phyloP scores from a whole-genome alignment of 2,888 invertebrate genomes.

The Ypsolopha sequella region DNA sequence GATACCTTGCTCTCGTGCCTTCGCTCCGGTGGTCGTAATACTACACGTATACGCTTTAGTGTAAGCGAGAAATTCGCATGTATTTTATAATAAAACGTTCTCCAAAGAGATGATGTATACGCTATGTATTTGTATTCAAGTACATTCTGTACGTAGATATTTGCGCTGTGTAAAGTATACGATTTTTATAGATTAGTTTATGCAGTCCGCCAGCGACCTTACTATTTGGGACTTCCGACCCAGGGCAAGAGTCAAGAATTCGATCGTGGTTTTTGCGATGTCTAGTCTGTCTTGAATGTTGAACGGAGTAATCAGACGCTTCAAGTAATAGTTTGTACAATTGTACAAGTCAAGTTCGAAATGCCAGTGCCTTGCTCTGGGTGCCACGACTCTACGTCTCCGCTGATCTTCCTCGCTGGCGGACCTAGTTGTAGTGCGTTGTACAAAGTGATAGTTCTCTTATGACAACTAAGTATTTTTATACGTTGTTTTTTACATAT shows the following conservation, averaged over 20 bases:
- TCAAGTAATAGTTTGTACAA: too few species aligned
- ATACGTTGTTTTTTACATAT: slow-evolving; percentile 65
- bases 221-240: slow-evolving; percentile 10
- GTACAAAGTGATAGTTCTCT: slow-evolving; percentile 71
- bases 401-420: slow-evolving; percentile 46
- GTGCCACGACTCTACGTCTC: background rate
- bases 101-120: slow-evolving; percentile 57
- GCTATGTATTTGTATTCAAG: slow-evolving; percentile 37
- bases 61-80: slow-evolving; percentile 11
- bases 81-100: slow-evolving; percentile 32
- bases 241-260: background rate
- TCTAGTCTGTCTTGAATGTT: too few species aligned
- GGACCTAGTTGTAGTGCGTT: slow-evolving; percentile 53
- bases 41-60: slow-evolving; percentile 33
- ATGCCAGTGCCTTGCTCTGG: background rate
- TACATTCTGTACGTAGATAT: slow-evolving; percentile 37
- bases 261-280: background rate
- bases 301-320: too few species aligned
- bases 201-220: slow-evolving; percentile 29
- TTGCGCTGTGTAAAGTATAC: slow-evolving; percentile 64
- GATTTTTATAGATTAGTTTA: slow-evolving; percentile 40
- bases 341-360: too few species aligned
- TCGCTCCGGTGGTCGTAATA: slow-evolving; percentile 44
- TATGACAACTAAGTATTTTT: slow-evolving; percentile 69
- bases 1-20: slow-evolving; percentile 59